These are phyloP conservation scores for Apamea sordens DNA, from an alignment of 2,888 invertebrate species.

Conservation along the genomic window DNA sequence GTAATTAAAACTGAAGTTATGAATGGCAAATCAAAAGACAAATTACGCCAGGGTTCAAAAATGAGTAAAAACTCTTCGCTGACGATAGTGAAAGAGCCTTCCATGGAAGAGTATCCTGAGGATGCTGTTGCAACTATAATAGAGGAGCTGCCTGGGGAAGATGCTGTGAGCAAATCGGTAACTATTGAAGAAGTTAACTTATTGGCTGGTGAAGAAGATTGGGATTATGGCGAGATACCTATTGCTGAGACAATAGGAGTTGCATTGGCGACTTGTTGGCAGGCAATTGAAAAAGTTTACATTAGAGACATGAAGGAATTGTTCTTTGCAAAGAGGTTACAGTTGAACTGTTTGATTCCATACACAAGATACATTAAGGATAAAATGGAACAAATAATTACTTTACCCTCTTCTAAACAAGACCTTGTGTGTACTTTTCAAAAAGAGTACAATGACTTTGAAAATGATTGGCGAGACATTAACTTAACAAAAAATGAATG, in stretches of 20 bases:
- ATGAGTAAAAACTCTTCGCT: slow-evolving; percentile 73
- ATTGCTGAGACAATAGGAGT: slow-evolving; percentile 79
- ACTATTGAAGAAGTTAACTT: slow-evolving; percentile 74
- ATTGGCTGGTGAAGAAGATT: slow-evolving; percentile 85
- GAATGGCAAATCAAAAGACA: slow-evolving; percentile 78
- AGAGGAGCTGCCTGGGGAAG: slow-evolving; percentile 72
- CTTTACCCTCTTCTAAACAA: slow-evolving; percentile 90
- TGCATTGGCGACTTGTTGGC: slow-evolving; percentile 88
- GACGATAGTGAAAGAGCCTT: slow-evolving; percentile 76
- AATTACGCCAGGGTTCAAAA: slow-evolving; percentile 76
- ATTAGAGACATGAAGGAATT: slow-evolving; percentile 89
- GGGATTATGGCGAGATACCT: slow-evolving; percentile 86
- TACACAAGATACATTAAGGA: slow-evolving; percentile 89
- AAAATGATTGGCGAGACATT: slow-evolving; percentile 90
- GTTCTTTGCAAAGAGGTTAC: slow-evolving; percentile 90
- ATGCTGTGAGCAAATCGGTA: slow-evolving; percentile 35
- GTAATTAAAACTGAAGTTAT: slow-evolving; percentile 80
- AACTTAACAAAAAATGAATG: slow-evolving; percentile 91
- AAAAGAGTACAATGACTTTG: slow-evolving; percentile 90
- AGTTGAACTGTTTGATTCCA: slow-evolving; percentile 89
- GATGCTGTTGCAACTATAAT: slow-evolving; percentile 60
- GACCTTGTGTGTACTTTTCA: slow-evolving; percentile 90
- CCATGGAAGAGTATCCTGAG: slow-evolving; percentile 67
- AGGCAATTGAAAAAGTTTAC: slow-evolving; percentile 87
- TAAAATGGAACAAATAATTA: slow-evolving; percentile 89